Base-by-base conservation (phyloP, 2,113 vertebrate species). In the Cyprichromis sp. region DNA sequence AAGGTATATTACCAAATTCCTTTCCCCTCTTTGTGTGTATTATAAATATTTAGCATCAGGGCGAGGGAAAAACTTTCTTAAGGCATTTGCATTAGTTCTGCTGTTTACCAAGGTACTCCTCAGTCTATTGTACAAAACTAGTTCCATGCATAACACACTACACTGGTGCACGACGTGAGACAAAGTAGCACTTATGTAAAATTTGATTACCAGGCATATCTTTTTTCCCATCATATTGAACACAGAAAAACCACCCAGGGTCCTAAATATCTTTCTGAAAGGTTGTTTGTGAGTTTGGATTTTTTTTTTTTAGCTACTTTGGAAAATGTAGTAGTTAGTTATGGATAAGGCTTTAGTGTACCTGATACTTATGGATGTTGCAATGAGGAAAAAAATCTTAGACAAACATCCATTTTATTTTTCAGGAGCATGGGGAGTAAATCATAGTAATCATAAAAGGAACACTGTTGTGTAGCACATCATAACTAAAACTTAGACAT, bases 1-100 rank as follows among this genome's bases (percentile, higher is more conserved):
- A 99, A 98, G 97, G 98, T 99, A 96, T n/a, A 10, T 66, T 11
- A 24, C 10, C 17, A 24, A 11, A 31, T 71, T 66, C 5, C 19
- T 45, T 81, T 29, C 42, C 11, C n/a, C 6, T 3, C 21, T 86
- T 34, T 34, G 26, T 78, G 4, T 78, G 68, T 26, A 14, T 73
- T 7, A 59, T 24, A 50, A 57, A 59, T 57, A 52, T 78, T 78
- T 50, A 50, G 71, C 24, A 11, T 31, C 24, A 31, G 6, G 24
- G 42, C 1, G 11, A 68, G 61, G 19, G 19, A 38, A 8, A 13
- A 68, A 68, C 4, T 3, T 2, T 66, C 19, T 68, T 38, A 68
- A 68, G 63, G 63, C 26, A 50, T 76, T 19, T 10, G 21, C 38
- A 73, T 16, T 45, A 26, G 21, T 45, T 45, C 1, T 78, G 16